Percentiles rank a stretch among this genome's conserved stretches.
Evolutionary conservation across 2,113 vertebrate genomes (phyloP).

Genomic region (Sphaerodactylus townsendi): DNA sequence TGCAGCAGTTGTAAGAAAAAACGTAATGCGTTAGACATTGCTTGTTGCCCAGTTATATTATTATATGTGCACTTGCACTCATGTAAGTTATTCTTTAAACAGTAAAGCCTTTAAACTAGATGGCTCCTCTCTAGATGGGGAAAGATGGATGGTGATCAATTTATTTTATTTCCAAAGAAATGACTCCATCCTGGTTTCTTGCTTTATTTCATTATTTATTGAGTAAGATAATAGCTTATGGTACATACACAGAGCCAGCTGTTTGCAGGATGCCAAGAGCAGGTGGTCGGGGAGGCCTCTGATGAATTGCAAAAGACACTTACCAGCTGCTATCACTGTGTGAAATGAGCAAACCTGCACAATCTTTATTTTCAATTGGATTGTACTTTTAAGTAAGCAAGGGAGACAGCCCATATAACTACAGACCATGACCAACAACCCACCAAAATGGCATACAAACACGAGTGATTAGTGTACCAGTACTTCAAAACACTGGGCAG

Average conservation of each 20-base stretch:
- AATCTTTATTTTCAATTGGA: constrained; percentile 84
- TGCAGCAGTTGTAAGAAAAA: constrained; percentile 42
- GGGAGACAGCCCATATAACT: constrained; percentile 78
- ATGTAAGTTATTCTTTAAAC: constrained; percentile 15
- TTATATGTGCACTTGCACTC: constrained; percentile 20
- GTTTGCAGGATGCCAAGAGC: constrained; percentile 80
- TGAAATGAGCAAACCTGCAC: constrained; percentile 84
- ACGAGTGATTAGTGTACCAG: constrained; percentile 78
- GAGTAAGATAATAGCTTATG: constrained; percentile 79
- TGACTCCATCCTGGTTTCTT: constrained; percentile 56
- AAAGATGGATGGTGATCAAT: constrained; percentile 29
- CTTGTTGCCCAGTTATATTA: constrained; percentile 30
- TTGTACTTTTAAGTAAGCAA: constrained; percentile 82
- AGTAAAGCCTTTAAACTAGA: constrained; percentile 37
- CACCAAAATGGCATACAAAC: constrained; percentile 76
- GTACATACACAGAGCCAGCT: constrained; percentile 79
- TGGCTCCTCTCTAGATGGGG: constrained; percentile 2
- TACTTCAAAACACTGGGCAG: constrained; percentile 67
- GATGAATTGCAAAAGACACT: constrained; percentile 85
- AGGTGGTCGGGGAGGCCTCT: constrained; percentile 82
- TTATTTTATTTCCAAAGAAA: constrained; percentile 38
- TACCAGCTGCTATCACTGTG: constrained; percentile 81
- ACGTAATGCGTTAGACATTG: background rate
- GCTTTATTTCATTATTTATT: constrained; percentile 82
- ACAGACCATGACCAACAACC: constrained; percentile 80